Base-by-base conservation (phyloP, 1,140 invertebrate genomes). In the Callitettix versicolor region DNA sequence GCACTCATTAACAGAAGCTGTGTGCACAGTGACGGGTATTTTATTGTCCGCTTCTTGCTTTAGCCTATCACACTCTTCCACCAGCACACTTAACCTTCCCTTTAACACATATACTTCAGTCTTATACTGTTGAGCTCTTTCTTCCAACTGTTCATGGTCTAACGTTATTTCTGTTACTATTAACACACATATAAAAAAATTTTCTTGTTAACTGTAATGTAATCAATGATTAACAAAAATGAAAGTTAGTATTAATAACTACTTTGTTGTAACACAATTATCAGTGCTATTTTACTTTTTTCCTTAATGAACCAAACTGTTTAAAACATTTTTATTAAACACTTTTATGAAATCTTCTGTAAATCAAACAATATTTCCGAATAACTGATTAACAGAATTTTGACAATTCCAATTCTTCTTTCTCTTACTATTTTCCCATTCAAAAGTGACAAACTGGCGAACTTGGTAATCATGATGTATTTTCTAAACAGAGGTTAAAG, bases 1-100 rank as follows among this genome's bases (percentile, higher is more conserved):
- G 53, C 78, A 82, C 62, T 83, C 80, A 48, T 78, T 75, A 1
- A 84, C 71, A 1, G 77, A 74, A 21, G 72, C 63, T 12, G 67
- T 73, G 57, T 80, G 77, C 6, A 78, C 72, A 3, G 69, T 68
- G 14, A 74, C 58, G 3, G 77, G 74, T 59, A 80, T 75, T 41
- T 72, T 74, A 61, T 71, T 71, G 26, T 76, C 69, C 30, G 67
- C 64, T 59, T 74, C 72, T 44, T 63, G 71, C 59, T 74, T 75
- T 50, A 79, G 64, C 56, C 77, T 73, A 21, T 78, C 75, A 42
- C 74, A 71, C 3, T 69, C 67, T 24, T 79, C 72, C 1, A 62
- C 63, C 17, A 78, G 61, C 42, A 72, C 65, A 58, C 73, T 69
- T 53, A 73, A 78, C 41, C 74, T 75, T 36, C 75, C 77, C 63